Evolutionary conservation across 1,140 invertebrate species (phyloP).

Genomic region (Ptiloglossa arizonensis): DNA sequence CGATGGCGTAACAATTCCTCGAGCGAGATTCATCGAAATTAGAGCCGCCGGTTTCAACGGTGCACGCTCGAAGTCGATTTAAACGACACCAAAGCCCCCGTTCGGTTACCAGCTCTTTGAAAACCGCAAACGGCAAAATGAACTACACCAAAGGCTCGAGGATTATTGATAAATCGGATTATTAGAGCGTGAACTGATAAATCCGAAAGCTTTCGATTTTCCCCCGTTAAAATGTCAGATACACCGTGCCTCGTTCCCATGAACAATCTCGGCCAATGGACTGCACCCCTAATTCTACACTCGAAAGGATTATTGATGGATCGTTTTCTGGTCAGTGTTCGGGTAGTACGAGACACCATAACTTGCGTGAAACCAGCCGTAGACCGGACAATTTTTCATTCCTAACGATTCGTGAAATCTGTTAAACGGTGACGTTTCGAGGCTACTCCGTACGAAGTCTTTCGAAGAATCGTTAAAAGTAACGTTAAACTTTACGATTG

Average conservation of each 20-base stretch:
- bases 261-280: slow-evolving; percentile 6
- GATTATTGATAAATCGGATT: slow-evolving; percentile 45
- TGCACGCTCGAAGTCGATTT: slow-evolving; percentile 10
- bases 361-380: background rate
- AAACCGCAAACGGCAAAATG: slow-evolving; percentile 5
- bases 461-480: too few relatives aligned
- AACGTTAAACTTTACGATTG: too few relatives aligned
- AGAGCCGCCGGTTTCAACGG: background rate
- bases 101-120: background rate
- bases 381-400: background rate
- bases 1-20: background rate
- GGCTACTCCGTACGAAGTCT: too few relatives aligned
- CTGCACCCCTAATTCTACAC: background rate
- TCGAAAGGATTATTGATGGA: background rate
- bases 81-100: background rate
- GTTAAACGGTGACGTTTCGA: too few relatives aligned
- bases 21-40: slow-evolving; percentile 1
- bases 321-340: background rate
- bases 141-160: slow-evolving; percentile 7
- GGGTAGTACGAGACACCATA: background rate
- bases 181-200: slow-evolving; percentile 65
- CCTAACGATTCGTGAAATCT: too few relatives aligned
- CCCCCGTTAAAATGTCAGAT: slow-evolving; percentile 17
- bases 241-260: slow-evolving; percentile 8
- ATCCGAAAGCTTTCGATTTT: slow-evolving; percentile 52